Evolutionary conservation across 2,797 vertebrate species (phyloP).

Genomic region (Sebastes minor): DNA sequence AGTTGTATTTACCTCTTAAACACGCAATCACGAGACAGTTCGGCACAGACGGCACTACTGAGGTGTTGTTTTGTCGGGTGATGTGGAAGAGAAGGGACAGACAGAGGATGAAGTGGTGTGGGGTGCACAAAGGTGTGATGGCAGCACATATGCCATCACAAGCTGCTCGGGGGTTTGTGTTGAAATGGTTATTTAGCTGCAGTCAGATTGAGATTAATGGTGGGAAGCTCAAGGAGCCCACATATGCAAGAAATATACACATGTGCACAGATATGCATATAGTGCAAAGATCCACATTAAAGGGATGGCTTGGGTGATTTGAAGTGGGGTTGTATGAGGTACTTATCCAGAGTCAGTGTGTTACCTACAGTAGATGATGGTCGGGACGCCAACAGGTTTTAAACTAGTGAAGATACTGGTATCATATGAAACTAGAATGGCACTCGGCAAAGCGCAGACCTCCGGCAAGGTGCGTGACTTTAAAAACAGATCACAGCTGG

Average conservation of each 20-base stretch:
- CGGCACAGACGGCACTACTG: not conserved
- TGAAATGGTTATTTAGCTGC: constrained; percentile 9
- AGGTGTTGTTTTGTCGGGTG: not conserved
- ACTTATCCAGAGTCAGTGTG: too few relatives aligned
- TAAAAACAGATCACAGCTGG: too few relatives aligned
- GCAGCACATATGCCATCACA: not conserved
- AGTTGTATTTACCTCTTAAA: not conserved
- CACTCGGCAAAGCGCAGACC: too few relatives aligned
- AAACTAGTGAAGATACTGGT: too few relatives aligned
- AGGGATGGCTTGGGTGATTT: too few relatives aligned
- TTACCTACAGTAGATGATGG: too few relatives aligned
- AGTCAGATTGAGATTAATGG: constrained; percentile 35
- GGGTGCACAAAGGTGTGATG: not conserved
- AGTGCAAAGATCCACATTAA: not conserved
- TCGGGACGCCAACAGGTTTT: too few relatives aligned
- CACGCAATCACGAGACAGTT: not conserved
- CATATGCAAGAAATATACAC: not conserved
- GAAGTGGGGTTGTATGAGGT: too few relatives aligned
- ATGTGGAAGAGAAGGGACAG: not conserved
- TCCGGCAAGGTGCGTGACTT: too few relatives aligned
- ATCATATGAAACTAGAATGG: too few relatives aligned
- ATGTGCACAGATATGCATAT: not conserved
- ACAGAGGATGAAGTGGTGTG: not conserved
- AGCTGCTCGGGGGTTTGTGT: not conserved
- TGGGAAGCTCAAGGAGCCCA: not conserved